Percentiles rank a stretch among this genome's conserved stretches.
Conservation (phyloP, 2,797 vertebrate genomes). For the Eremophila alpestris region DNA sequence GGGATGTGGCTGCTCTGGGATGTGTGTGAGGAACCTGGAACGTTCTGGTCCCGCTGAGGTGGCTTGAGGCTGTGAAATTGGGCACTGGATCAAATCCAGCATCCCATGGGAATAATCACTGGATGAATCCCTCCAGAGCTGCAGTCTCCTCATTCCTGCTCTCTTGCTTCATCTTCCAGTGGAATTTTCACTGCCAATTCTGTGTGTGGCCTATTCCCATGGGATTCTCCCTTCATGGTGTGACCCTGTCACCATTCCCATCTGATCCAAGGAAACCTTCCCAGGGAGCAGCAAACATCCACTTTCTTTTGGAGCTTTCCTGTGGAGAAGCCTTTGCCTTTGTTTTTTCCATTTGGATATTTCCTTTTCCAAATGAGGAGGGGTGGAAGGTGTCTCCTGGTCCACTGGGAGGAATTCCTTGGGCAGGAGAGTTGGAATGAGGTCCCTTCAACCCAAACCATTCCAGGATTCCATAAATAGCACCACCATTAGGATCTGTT, state of each 20-base stretch:
- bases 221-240: fast-evolving
- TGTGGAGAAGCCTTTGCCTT: not conserved
- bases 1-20: not conserved
- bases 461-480: not conserved
- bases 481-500: not conserved
- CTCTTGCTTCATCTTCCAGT: not conserved
- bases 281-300: not conserved
- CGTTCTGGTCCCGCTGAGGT: not conserved
- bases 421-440: not conserved
- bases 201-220: fast-evolving
- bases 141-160: not conserved
- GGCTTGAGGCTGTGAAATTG: not conserved
- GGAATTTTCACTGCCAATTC: not conserved
- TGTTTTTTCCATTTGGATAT: not conserved
- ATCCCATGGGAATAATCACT: fast-evolving
- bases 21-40: fast-evolving
- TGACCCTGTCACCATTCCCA: not conserved
- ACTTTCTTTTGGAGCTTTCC: not conserved
- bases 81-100: not conserved
- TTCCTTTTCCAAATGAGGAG: not conserved
- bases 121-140: not conserved
- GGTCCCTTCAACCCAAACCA: not conserved
- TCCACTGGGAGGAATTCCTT: not conserved
- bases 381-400: not conserved
- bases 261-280: not conserved